Percentiles rank a stretch among this genome's conserved stretches.
Conservation (phyloP, 2,113 vertebrate species). For the Leucosticte australis region DNA sequence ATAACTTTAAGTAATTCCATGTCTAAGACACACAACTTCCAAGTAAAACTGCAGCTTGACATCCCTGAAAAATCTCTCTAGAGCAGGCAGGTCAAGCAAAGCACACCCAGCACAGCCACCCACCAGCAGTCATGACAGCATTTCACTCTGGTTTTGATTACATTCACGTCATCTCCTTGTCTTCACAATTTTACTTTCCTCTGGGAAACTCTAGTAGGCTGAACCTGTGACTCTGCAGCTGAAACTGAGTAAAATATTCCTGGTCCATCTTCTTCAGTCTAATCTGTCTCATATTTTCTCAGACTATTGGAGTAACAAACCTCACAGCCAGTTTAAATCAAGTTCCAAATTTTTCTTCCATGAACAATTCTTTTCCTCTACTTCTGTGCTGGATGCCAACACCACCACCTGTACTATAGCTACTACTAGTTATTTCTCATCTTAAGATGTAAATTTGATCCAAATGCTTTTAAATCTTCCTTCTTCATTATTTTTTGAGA, state of each 20-base stretch:
- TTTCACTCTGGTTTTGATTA: not conserved
- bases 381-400: not conserved
- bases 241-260: constrained; percentile 32
- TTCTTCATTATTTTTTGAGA: not conserved
- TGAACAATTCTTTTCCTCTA: constrained; percentile 26
- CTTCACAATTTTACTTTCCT: constrained; percentile 6
- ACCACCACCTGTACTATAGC: not conserved
- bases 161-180: not conserved
- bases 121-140: not conserved
- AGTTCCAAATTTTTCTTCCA: constrained; percentile 30
- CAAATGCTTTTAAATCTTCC: not conserved
- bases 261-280: not conserved
- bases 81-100: not conserved
- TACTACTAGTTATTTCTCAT: not conserved
- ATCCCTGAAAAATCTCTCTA: not conserved
- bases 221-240: not conserved
- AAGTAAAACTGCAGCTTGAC: not conserved
- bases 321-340: not conserved
- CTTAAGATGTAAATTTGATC: not conserved
- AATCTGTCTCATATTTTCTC: constrained; percentile 3
- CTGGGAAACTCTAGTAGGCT: not conserved
- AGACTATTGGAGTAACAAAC: not conserved
- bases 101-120: not conserved
- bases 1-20: constrained; percentile 7
- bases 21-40: not conserved